A percentile compares a stretch with the other conserved stretches of the same genome.
Evolutionary conservation across 2,113 vertebrate species (phyloP).

Genomic region (Cichladusa arquata): DNA sequence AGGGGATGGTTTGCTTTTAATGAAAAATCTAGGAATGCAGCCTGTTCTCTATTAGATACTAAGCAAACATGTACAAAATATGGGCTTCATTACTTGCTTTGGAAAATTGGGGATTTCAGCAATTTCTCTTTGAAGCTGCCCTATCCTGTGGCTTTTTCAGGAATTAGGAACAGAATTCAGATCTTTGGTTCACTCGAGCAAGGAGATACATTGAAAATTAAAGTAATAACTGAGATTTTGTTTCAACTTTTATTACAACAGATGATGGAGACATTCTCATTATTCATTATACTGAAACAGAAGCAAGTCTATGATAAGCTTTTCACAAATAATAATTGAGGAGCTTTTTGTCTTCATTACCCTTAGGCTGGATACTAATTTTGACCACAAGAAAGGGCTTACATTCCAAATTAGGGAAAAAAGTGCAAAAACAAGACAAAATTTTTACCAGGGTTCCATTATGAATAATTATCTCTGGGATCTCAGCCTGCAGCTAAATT

Average conservation of each 20-base stretch:
- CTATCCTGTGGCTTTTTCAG: not conserved
- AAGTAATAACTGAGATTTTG: not conserved
- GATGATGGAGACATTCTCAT: not conserved
- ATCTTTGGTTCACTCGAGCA: not conserved
- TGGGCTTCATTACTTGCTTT: not conserved
- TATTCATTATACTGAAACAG: not conserved
- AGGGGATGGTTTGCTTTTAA: not conserved
- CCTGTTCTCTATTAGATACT: not conserved
- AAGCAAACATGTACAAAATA: not conserved
- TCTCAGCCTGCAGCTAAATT: not conserved
- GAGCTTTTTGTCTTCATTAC: not conserved
- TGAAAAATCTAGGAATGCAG: not conserved
- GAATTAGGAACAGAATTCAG: not conserved
- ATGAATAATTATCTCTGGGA: not conserved
- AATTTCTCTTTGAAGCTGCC: not conserved
- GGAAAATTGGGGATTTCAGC: not conserved
- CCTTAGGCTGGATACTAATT: not conserved
- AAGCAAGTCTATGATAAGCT: not conserved
- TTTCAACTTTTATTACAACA: not conserved
- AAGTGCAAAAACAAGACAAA: not conserved
- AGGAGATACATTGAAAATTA: not conserved
- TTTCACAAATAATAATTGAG: not conserved
- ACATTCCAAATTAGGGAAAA: not conserved
- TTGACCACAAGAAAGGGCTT: not conserved
- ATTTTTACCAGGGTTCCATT: not conserved